Evolutionary conservation across 2,888 invertebrate species (phyloP).

Genomic region (Dasypogon diadema): DNA sequence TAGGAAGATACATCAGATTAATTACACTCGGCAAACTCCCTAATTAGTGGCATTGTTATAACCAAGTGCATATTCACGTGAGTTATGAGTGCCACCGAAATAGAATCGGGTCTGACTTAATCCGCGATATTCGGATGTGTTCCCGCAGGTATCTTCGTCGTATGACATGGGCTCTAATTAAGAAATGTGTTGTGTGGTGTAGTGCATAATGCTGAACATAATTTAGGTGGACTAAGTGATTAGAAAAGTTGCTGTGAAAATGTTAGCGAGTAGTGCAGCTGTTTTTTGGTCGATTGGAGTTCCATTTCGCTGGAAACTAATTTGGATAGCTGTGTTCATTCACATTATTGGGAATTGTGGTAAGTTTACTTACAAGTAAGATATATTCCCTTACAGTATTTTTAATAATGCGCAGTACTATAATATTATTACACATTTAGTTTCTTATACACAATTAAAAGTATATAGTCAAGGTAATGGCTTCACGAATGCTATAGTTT

Average conservation of each 20-base stretch:
- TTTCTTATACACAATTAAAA: too few relatives aligned
- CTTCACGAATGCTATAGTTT: too few relatives aligned
- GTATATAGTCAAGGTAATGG: too few relatives aligned
- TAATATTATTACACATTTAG: too few relatives aligned
- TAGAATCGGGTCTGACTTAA: neutral
- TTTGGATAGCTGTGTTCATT: conserved; percentile 8
- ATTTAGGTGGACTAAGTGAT: conserved; percentile 26
- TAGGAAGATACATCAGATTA: conserved; percentile 30
- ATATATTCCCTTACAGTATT: too few relatives aligned
- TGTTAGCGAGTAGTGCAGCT: conserved; percentile 16
- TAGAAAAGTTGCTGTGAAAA: conserved; percentile 18
- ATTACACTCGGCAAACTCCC: conserved; percentile 33
- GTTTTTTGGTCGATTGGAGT: neutral
- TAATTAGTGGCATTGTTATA: conserved; percentile 44
- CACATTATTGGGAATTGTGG: conserved; percentile 31
- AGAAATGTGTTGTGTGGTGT: conserved; percentile 36
- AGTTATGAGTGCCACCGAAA: conserved; percentile 25
- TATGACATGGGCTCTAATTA: conserved; percentile 32
- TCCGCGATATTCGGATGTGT: conserved; percentile 1
- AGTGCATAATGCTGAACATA: conserved; percentile 32
- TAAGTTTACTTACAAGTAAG: conserved; percentile 3
- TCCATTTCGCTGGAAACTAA: neutral
- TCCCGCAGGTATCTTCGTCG: conserved; percentile 7
- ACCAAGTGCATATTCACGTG: neutral
- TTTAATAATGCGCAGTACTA: too few relatives aligned